Conservation (phyloP, 2,888 invertebrate genomes). For the Oligia fasciuncula region DNA sequence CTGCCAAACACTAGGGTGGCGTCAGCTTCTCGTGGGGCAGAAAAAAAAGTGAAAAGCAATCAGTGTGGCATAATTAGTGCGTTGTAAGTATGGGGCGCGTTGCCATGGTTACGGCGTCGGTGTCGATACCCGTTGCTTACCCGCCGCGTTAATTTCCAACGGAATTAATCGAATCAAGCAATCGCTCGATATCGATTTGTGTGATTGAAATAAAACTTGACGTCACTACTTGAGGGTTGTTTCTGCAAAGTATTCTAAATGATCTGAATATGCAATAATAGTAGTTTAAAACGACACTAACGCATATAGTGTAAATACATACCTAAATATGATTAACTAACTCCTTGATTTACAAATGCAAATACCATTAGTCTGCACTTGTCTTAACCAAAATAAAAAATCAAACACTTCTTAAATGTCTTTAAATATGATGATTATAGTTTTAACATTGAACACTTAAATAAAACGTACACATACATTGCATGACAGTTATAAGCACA, state of each 20-base stretch:
- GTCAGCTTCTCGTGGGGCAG: slow-evolving; percentile 88
- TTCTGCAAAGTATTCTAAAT: slow-evolving; percentile 29
- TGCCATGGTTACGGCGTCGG: slow-evolving; percentile 85
- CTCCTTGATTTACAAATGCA: not conserved
- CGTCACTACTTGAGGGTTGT: slow-evolving; percentile 66
- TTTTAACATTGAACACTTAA: slow-evolving; percentile 19
- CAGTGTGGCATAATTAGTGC: slow-evolving; percentile 90
- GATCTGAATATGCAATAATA: not conserved
- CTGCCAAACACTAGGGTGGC: slow-evolving; percentile 85
- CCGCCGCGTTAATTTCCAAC: slow-evolving; percentile 88
- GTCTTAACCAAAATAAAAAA: not conserved
- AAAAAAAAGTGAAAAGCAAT: slow-evolving; percentile 90
- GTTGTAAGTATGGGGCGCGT: slow-evolving; percentile 90
- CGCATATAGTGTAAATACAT: not conserved
- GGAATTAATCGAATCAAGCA: slow-evolving; percentile 88
- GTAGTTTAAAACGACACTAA: not conserved
- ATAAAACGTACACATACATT: slow-evolving; percentile 32
- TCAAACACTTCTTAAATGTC: not conserved
- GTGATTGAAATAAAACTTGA: slow-evolving; percentile 76
- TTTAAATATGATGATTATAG: not conserved
- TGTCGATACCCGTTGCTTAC: slow-evolving; percentile 87
- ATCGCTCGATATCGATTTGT: slow-evolving; percentile 83
- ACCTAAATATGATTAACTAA: not conserved
- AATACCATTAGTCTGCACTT: not conserved
- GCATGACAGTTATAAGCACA: slow-evolving; percentile 30